Evolutionary conservation across 2,113 vertebrate species (phyloP), one percentile per base, ranked within the genome.

Genomic region (Chunga burmeisteri): DNA sequence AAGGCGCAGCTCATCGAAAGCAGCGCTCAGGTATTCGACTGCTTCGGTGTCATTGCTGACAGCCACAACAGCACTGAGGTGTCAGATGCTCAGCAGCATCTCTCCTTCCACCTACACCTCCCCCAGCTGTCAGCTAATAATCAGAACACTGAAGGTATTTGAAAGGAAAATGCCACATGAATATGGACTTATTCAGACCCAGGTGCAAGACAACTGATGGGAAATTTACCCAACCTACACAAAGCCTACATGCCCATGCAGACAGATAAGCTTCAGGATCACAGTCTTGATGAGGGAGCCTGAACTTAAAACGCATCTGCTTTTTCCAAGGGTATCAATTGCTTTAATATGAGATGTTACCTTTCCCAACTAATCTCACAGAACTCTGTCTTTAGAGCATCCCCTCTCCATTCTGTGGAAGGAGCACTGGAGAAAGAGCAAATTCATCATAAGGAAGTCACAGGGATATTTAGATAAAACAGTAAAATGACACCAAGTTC

Each of bases 51-150:
- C 77, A 30, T 2, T 40, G 63, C 66, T 94, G 96, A 92, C 94
- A 97, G 94, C 72, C 86, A 70, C 75, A 94, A 90, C 81, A 93
- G 94, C 61, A 42, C 66, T 6, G 0, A 17, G 2, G 27, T 79
- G 89, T 81, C 81, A 90, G 93, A 75, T 78, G 91, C 83, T 88
- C 72, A 1, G 88, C 68, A 81, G 88, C 63, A 79, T 67, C 84
- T 90, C 74, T 88, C 84, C 87, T 94, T 94, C 84, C 89, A 91
- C 87, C 92, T 84, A 93, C 96, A 90, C 84, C 89, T 94, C 75
- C 85, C 68, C 65, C 30, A 5, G 50, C 22, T 90, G 91, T 88
- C 95, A 96, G 71, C 67, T 74, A 84, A 67, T 88, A 91, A 95
- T 82, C 84, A 96, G 82, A 91, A 80, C 42, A n/a, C 75, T 53